These are phyloP conservation scores for Pogonomyrmex californicus DNA, from an alignment of 1,140 invertebrate genomes.

Conservation along the genomic window DNA sequence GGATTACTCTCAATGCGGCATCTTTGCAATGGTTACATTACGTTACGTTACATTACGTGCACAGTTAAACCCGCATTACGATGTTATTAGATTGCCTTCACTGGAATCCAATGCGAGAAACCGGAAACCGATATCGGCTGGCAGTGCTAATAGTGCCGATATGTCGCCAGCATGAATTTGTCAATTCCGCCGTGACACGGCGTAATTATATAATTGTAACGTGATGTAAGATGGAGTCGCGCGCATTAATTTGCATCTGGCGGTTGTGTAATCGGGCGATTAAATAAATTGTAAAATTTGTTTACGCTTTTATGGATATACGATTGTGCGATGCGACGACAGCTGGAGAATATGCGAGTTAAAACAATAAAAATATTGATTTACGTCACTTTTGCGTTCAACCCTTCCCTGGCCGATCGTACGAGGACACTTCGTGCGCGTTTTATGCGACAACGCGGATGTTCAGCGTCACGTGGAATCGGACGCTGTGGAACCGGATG, in stretches of 20 bases:
- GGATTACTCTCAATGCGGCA: background rate
- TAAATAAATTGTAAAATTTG: background rate
- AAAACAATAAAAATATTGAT: slow-evolving; percentile 42
- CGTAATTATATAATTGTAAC: slow-evolving; percentile 22
- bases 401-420: background rate
- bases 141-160: slow-evolving; percentile 45
- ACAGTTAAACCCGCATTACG: slow-evolving; percentile 41
- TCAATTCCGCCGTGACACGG: slow-evolving; percentile 17
- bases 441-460: slow-evolving; percentile 72
- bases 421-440: slow-evolving; percentile 63
- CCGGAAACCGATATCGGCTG: slow-evolving; percentile 44
- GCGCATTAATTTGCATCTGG: background rate
- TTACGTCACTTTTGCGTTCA: background rate
- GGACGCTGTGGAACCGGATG: slow-evolving; percentile 78
- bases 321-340: background rate
- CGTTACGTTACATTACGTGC: background rate
- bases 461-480: slow-evolving; percentile 70
- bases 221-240: background rate
- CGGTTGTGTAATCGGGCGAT: background rate
- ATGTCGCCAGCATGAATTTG: slow-evolving; percentile 34
- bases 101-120: slow-evolving; percentile 46
- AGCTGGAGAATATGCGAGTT: background rate
- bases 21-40: slow-evolving; percentile 27
- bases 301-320: background rate
- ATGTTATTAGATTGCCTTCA: slow-evolving; percentile 54